Conservation (phyloP, 2,797 vertebrate species). For the Gallinago nigripennis region DNA sequence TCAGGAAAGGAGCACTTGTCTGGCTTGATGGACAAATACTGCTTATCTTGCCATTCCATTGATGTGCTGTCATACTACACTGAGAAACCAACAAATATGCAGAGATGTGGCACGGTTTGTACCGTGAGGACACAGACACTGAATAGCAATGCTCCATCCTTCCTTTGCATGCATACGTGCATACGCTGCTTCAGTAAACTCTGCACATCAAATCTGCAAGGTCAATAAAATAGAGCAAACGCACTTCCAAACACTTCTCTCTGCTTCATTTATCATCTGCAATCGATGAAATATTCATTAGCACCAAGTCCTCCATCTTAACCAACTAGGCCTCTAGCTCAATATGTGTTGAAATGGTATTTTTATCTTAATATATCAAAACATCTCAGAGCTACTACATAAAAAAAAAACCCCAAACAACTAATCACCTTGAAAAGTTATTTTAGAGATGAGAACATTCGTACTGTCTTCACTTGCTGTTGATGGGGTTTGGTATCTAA, state of each 20-base stretch:
- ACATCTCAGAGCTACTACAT: not conserved
- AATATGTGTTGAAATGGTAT: not conserved
- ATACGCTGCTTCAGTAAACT: not conserved
- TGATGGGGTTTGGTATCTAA: not conserved
- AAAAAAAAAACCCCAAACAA: not conserved
- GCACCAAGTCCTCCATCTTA: not conserved
- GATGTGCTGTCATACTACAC: not conserved
- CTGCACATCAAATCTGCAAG: not conserved
- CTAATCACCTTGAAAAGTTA: not conserved
- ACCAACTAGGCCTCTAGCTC: not conserved
- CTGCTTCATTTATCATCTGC: slow-evolving; percentile 12
- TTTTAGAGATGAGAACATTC: not conserved
- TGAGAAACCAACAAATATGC: slow-evolving; percentile 5
- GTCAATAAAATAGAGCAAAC: not conserved
- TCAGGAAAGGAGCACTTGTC: slow-evolving; percentile 17
- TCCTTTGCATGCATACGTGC: not conserved
- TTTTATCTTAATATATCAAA: not conserved
- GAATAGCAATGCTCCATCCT: not conserved
- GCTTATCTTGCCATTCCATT: slow-evolving; percentile 20
- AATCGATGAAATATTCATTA: slow-evolving; percentile 33
- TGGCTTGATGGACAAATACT: slow-evolving; percentile 28
- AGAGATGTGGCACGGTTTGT: not conserved
- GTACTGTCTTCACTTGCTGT: not conserved
- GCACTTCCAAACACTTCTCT: not conserved
- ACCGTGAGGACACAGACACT: not conserved